phyloP scores from a whole-genome alignment of 2,797 vertebrate genomes.

The Xenentodon cancila region DNA sequence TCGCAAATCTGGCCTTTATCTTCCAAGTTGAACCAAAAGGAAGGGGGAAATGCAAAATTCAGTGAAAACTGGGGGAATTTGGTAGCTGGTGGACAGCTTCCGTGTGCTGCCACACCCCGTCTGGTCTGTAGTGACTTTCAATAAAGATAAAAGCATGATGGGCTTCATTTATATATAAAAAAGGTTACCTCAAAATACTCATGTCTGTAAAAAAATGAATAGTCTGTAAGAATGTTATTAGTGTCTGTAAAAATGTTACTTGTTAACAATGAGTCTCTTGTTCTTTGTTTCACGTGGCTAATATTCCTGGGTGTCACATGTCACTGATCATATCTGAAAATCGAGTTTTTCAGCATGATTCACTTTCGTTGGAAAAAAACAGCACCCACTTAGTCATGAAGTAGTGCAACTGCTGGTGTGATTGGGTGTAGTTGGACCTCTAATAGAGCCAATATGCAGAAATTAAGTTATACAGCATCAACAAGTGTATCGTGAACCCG shows the following conservation, averaged over 20 bases:
- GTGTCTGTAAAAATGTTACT: constrained; percentile 7
- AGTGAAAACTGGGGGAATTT: no score
- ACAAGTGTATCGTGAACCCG: no score
- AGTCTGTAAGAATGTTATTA: constrained; percentile 20
- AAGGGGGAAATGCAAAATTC: constrained; percentile 2
- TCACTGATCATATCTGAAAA: constrained; percentile 48
- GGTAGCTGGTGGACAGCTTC: no score
- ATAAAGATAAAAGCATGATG: no score
- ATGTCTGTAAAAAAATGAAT: constrained; percentile 8
- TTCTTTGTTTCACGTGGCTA: constrained; percentile 1
- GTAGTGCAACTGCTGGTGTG: no score
- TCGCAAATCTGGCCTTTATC: neutral
- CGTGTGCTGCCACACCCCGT: no score
- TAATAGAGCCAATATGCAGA: no score
- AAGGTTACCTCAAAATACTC: no score
- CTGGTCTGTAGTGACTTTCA: no score
- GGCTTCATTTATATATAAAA: no score
- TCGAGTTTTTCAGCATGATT: constrained; percentile 7
- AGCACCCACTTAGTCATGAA: constrained; percentile 9
- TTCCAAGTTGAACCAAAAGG: neutral
- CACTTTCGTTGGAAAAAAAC: constrained; percentile 6
- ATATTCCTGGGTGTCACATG: constrained; percentile 29
- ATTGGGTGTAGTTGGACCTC: no score
- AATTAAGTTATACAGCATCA: no score
- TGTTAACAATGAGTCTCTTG: constrained; percentile 14